Evolutionary conservation across 1,140 invertebrate species (phyloP), one percentile per base, ranked within the genome.

Genomic region (Agrilus planipennis): DNA sequence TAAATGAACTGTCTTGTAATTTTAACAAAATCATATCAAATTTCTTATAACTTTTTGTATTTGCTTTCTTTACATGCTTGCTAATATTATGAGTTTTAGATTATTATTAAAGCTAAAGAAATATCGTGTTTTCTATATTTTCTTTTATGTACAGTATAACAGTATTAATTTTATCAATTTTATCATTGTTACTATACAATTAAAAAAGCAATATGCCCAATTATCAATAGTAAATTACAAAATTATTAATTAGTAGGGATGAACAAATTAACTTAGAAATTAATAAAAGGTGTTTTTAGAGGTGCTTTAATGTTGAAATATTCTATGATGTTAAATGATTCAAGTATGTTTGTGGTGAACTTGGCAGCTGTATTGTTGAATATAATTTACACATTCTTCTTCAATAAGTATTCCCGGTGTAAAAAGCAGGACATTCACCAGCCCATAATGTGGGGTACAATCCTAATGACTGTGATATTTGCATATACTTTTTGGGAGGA

Each of bases 311-410:
- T 81, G 67, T 63, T 86, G 32, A 75, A 78, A 50, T 78, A 81
- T 60, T 80, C 75, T 20, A 62, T 70, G 39, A 69, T 86, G 29
- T 58, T 87, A 14, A 61, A 72, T 20, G 83, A 88, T 58, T 60
- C 67, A 41, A 72, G 69, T 0, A 85, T 84, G 77, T 77, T 83
- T 29, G 70, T 70, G 55, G 77, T 84, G 18, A 86, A 85, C 64
- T 52, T 82, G 38, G 71, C 77, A 55, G 82, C 79, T 44, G 61
- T 82, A 36, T 51, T 69, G 1, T 62, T 80, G 21, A 86, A 81
- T 54, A 53, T 73, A 0, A 23, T 72, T 7, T 87, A 85, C 51
- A 61, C 77, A 42, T 36, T 64, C 31, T 56, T 77, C 11, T 88
- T 72, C 60, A 82, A 77, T 55, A 47, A 68, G 15, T 86, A 78